Evolutionary conservation across 2,797 vertebrate genomes (phyloP).

Genomic region (Tarsius wallacei): DNA sequence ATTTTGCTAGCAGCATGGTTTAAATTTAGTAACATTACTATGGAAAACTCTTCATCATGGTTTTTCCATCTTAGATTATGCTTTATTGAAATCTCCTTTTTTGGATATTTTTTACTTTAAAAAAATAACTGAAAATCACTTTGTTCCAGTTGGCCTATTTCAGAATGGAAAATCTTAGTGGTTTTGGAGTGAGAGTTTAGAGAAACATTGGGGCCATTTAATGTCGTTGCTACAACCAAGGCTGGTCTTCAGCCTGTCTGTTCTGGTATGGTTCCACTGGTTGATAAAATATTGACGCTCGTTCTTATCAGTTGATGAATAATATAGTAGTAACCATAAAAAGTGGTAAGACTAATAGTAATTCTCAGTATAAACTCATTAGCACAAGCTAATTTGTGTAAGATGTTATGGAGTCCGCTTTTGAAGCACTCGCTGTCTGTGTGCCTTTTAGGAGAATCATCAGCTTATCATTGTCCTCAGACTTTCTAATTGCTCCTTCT

Average conservation of each 20-base stretch:
- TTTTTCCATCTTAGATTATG: conserved; percentile 57
- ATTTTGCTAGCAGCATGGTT: not conserved
- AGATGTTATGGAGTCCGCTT: not conserved
- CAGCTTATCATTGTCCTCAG: not conserved
- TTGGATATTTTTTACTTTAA: conserved; percentile 7
- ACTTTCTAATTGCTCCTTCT: not conserved
- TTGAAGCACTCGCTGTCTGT: not conserved
- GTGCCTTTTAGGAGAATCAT: not conserved
- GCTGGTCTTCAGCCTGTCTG: not conserved
- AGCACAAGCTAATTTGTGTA: not conserved
- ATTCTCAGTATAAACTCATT: not conserved
- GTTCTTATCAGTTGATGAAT: not conserved
- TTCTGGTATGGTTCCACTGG: not conserved
- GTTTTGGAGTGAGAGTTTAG: not conserved
- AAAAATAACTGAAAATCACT: not conserved
- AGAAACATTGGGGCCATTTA: not conserved
- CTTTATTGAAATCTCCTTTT: conserved; percentile 57
- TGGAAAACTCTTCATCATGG: conserved; percentile 26
- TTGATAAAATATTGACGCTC: not conserved
- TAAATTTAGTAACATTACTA: conserved; percentile 22
- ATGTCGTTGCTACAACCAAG: not conserved
- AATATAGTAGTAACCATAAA: not conserved
- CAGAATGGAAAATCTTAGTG: conserved; percentile 38
- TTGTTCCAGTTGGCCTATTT: conserved; percentile 41
- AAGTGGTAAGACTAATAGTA: not conserved